Evolutionary conservation across 1,140 invertebrate species (phyloP).

Genomic region (Antheraea pernyi): DNA sequence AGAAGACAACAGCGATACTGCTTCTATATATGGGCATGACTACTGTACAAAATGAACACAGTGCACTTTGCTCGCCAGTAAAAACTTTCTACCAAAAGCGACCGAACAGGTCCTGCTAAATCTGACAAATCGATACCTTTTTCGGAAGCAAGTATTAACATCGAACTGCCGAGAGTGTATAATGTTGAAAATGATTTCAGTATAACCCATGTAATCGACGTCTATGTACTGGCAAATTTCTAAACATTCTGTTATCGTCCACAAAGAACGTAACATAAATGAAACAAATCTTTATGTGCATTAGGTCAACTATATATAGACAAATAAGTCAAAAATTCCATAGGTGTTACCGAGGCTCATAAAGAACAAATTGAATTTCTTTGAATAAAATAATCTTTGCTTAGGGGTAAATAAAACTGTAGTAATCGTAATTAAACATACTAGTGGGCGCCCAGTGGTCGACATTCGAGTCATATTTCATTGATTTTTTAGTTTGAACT

Average conservation of each 20-base stretch:
- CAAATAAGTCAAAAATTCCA: no score
- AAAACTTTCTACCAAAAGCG: conserved; percentile 63
- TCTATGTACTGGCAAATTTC: not conserved
- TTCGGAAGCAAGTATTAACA: conserved; percentile 32
- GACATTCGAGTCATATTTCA: no score
- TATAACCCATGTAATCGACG: not conserved
- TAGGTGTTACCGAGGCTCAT: no score
- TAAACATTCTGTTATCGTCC: not conserved
- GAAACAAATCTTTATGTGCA: not conserved
- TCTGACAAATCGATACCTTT: conserved; percentile 56
- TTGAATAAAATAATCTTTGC: no score
- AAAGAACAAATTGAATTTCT: no score
- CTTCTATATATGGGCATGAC: conserved; percentile 10
- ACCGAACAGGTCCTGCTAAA: conserved; percentile 59
- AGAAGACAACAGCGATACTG: not conserved
- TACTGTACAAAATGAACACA: conserved; percentile 48
- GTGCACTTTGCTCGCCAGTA: conserved; percentile 34
- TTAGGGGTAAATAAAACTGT: no score
- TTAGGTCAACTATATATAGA: not conserved
- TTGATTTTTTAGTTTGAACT: no score
- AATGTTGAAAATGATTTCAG: not conserved
- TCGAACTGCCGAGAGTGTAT: conserved; percentile 3
- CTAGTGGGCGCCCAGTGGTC: no score
- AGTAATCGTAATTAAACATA: no score
- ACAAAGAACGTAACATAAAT: not conserved